These are phyloP conservation scores for Bufo bufo DNA, from an alignment of 2,113 vertebrate genomes.

Conservation along the genomic window DNA sequence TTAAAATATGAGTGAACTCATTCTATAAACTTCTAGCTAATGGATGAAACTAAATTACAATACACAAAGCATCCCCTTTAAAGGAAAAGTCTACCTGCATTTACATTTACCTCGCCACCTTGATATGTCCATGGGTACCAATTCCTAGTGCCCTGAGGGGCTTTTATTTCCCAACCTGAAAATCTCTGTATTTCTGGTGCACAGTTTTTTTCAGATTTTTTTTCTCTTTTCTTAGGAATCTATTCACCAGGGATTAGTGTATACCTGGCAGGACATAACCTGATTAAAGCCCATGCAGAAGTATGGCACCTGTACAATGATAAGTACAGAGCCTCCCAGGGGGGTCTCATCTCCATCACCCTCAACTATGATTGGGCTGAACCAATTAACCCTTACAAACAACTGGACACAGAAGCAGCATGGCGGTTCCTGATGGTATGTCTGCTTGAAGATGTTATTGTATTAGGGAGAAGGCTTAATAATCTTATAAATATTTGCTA, in stretches of 20 bases:
- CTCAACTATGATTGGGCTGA: conserved; percentile 93
- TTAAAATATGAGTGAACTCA: not conserved
- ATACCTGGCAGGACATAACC: conserved; percentile 87
- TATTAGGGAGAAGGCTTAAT: too few species aligned
- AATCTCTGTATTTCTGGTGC: not conserved
- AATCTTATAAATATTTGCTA: too few species aligned
- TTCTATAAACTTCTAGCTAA: too few species aligned
- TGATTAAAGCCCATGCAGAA: conserved; percentile 91
- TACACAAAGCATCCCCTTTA: too few species aligned
- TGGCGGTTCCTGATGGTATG: conserved; percentile 81
- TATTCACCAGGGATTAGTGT: conserved; percentile 80
- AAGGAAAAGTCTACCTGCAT: too few species aligned
- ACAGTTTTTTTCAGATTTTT: not conserved
- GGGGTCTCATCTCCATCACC: conserved; percentile 87
- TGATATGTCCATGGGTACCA: not conserved
- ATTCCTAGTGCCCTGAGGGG: not conserved
- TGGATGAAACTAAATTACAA: too few species aligned
- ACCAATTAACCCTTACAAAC: conserved; percentile 87
- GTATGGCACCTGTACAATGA: conserved; percentile 94
- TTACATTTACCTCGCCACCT: too few species aligned
- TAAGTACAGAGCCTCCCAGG: conserved; percentile 78
- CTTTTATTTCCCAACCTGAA: not conserved
- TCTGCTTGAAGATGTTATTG: too few species aligned
- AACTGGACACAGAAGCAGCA: conserved; percentile 85
- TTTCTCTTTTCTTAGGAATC: conserved; percentile 74